Evolutionary conservation across 2,113 vertebrate genomes (phyloP).

Genomic region (Turnix velox): DNA sequence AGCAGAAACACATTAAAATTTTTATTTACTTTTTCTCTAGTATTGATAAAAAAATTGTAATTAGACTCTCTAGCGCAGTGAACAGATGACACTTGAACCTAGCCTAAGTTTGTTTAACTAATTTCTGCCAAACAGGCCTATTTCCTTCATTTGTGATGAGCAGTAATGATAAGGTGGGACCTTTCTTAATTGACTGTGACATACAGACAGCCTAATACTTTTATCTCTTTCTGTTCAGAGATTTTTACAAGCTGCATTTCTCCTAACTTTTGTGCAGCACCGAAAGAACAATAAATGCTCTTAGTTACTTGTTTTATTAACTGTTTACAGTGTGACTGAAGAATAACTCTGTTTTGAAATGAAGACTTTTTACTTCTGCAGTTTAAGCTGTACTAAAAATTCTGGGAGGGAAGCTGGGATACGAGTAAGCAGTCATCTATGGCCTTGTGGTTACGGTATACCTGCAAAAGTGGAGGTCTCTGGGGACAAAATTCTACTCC

Average conservation of each 20-base stretch:
- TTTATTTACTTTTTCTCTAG: not conserved
- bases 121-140: not conserved
- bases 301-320: not conserved
- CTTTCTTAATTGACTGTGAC: slow-evolving; percentile 46
- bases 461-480: not conserved
- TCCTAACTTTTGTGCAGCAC: not conserved
- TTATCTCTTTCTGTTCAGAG: slow-evolving; percentile 15
- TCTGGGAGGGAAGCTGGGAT: not conserved
- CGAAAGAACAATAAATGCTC: not conserved
- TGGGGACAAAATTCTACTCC: not conserved
- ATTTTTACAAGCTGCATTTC: slow-evolving; percentile 7
- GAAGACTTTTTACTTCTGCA: not conserved
- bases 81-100: slow-evolving; percentile 12
- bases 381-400: not conserved
- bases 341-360: not conserved
- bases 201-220: slow-evolving; percentile 33
- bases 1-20: rapidly evolving
- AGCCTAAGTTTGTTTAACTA: slow-evolving; percentile 26
- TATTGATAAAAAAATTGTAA: not conserved
- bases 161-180: slow-evolving; percentile 34
- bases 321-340: not conserved
- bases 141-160: slow-evolving; percentile 46
- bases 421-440: not conserved
- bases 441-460: not conserved
- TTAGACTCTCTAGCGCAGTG: not conserved